Evolutionary conservation across 2,888 invertebrate genomes (phyloP).

Genomic region (Drosophila meridiana): DNA sequence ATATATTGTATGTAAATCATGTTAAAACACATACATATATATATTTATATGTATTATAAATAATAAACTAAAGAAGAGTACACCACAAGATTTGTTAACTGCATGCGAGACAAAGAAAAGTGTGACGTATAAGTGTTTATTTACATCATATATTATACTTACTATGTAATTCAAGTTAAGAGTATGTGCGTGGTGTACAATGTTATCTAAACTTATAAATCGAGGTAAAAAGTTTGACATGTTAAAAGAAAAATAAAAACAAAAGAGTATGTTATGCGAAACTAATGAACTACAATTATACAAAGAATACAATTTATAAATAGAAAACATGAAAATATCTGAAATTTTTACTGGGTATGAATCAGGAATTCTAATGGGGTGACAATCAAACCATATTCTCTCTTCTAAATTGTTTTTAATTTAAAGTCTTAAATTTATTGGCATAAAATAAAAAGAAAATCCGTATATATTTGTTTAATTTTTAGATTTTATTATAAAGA

Average conservation of each 20-base stretch:
- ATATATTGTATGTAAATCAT: constrained; percentile 49
- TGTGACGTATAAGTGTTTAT: constrained; percentile 68
- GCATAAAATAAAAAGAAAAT: not conserved
- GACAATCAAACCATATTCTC: not conserved
- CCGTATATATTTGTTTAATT: constrained; percentile 16
- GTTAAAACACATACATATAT: constrained; percentile 31
- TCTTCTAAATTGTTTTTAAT: not conserved
- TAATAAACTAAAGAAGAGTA: constrained; percentile 34
- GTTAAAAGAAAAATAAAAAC: constrained; percentile 31
- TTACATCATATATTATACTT: constrained; percentile 53
- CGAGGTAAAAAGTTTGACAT: constrained; percentile 47
- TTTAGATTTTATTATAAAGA: constrained; percentile 53
- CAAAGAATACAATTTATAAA: constrained; percentile 78
- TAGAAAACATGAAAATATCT: constrained; percentile 50
- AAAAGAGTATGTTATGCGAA: constrained; percentile 73
- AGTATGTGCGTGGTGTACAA: constrained; percentile 62
- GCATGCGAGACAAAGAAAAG: constrained; percentile 35
- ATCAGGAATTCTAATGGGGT: not conserved
- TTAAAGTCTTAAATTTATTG: not conserved
- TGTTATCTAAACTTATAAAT: constrained; percentile 46
- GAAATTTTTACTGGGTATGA: constrained; percentile 17
- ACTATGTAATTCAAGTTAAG: constrained; percentile 43
- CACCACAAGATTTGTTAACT: constrained; percentile 51
- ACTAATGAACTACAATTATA: constrained; percentile 79
- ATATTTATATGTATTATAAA: constrained; percentile 19